Conservation (phyloP, 2,113 vertebrate species). For the Edolisoma coerulescens region DNA sequence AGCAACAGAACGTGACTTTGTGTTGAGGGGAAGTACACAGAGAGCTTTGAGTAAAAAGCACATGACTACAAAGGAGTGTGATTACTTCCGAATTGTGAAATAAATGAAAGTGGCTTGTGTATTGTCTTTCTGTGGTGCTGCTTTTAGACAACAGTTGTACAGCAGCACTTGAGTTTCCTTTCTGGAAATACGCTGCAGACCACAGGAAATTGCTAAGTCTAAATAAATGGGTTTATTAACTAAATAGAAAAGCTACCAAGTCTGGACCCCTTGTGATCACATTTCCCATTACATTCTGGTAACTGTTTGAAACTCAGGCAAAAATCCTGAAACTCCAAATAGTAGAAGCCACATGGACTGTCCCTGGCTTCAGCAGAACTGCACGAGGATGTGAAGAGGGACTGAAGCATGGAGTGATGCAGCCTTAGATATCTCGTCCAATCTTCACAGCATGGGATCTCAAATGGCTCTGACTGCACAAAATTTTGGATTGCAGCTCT, state of each 20-base stretch:
- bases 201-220: constrained; percentile 36
- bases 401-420: not conserved
- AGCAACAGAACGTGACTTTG: constrained; percentile 34
- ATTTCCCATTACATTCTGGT: not conserved
- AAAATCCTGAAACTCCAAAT: not conserved
- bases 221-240: constrained; percentile 35
- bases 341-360: not conserved
- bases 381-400: not conserved
- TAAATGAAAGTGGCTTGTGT: constrained; percentile 28
- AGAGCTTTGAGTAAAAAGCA: constrained; percentile 34
- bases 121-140: not conserved
- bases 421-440: not conserved
- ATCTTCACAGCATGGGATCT: not conserved
- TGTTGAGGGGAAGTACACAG: constrained; percentile 1
- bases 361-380: not conserved
- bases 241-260: constrained; percentile 36
- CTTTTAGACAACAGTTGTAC: not conserved
- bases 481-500: not conserved
- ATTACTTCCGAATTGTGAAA: constrained; percentile 30
- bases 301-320: not conserved
- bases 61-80: constrained; percentile 12
- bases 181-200: constrained; percentile 1
- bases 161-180: constrained; percentile 31
- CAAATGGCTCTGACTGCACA: not conserved
- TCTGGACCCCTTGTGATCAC: not conserved